These are phyloP conservation scores for Eustalomyia histrio DNA, from an alignment of 2,888 invertebrate species.

Conservation along the genomic window DNA sequence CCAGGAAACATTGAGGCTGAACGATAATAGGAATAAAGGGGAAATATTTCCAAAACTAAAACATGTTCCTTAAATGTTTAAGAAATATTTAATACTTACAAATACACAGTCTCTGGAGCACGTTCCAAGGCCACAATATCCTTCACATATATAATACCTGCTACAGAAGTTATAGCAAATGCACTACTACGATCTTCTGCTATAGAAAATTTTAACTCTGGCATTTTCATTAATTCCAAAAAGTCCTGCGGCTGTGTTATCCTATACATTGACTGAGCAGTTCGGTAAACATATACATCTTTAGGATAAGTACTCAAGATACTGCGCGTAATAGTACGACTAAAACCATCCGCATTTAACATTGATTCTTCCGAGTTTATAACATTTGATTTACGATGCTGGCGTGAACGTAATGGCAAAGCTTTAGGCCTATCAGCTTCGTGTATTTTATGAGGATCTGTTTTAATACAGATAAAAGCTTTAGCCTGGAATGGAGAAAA, in stretches of 20 bases:
- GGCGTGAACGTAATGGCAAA: conserved; percentile 71
- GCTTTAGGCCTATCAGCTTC: conserved; percentile 75
- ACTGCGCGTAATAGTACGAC: conserved; percentile 58
- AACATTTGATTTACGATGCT: conserved; percentile 69
- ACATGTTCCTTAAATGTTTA: no score
- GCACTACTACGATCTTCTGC: conserved; percentile 78
- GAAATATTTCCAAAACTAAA: no score
- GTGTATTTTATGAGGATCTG: conserved; percentile 74
- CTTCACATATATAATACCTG: conserved; percentile 82
- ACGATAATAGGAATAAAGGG: not conserved
- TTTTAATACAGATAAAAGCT: conserved; percentile 79
- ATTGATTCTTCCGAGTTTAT: conserved; percentile 70
- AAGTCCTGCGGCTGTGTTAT: conserved; percentile 79
- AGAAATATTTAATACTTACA: conserved; percentile 68
- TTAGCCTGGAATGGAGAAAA: conserved; percentile 68
- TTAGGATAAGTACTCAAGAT: conserved; percentile 72
- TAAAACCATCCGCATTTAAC: conserved; percentile 66
- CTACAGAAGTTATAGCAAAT: conserved; percentile 81
- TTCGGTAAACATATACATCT: conserved; percentile 78
- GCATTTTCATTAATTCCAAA: conserved; percentile 70
- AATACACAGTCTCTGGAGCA: conserved; percentile 79
- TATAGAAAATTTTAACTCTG: conserved; percentile 72
- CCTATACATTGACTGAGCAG: conserved; percentile 79
- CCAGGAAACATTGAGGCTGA: conserved; percentile 75
- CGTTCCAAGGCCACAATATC: conserved; percentile 79